phyloP scores from a whole-genome alignment of 2,113 vertebrate genomes.

The Poecile atricapillus region DNA sequence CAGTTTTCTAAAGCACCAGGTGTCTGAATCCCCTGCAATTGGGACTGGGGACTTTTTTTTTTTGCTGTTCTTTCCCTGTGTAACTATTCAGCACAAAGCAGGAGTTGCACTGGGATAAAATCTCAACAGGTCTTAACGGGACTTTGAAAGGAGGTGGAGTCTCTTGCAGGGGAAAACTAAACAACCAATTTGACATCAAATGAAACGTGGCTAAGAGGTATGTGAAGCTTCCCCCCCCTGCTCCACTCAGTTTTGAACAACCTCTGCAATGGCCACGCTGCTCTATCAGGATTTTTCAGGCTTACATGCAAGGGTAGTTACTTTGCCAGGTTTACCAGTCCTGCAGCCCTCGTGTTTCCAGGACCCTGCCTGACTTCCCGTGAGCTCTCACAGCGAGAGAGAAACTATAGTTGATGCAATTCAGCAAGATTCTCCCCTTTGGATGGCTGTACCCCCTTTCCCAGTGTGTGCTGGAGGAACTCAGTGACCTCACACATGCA shows the following conservation, averaged over 20 bases:
- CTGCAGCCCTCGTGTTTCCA: neutral
- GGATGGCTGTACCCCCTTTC: neutral
- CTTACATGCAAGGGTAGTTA: neutral
- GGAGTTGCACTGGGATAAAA: neutral
- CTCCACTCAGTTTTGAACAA: neutral
- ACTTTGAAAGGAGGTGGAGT: constrained; percentile 45
- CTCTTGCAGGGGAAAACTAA: neutral
- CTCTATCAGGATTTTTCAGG: neutral
- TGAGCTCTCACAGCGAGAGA: neutral
- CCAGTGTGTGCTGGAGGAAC: neutral
- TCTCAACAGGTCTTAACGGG: neutral
- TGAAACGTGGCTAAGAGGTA: neutral
- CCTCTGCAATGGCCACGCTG: neutral
- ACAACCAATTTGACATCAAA: constrained; percentile 1
- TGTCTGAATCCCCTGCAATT: neutral
- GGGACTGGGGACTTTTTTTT: neutral
- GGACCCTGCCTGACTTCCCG: neutral
- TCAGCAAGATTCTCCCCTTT: neutral
- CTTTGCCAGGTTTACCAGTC: neutral
- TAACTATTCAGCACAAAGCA: rapidly evolving
- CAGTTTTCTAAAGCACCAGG: neutral
- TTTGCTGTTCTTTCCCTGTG: neutral
- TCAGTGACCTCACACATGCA: rapidly evolving
- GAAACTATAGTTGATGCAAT: rapidly evolving
- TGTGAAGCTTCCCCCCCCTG: rapidly evolving